Base-by-base conservation (phyloP, 2,113 vertebrate genomes). In the Fregata magnificens region DNA sequence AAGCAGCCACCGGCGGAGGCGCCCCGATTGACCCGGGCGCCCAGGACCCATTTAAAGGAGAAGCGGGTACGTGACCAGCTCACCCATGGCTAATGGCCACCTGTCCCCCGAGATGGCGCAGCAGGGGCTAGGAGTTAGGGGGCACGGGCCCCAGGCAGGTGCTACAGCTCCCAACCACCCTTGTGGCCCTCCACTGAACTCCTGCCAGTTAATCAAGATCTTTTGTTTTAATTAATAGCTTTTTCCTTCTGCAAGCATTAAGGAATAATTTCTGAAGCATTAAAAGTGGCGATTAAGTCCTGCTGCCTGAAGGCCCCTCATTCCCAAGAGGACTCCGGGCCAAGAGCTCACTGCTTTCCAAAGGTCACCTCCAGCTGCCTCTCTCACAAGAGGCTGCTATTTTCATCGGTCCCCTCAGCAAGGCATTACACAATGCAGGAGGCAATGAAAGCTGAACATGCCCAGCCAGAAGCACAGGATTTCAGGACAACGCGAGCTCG, bases 61-160 rank as follows among this genome's bases (percentile, higher is more conserved):
- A n/a, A 40, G 63, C 0, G 4, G 29, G 13, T 40, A 59, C 2
- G 3, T 40, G 26, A 49, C 17, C 31, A 32, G 15, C 26, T 19
- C 0, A 0, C 47, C 11, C 19, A 15, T 0, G 2, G 45, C 52
- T 40, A n/a, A 66, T 26, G 59, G 59, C 52, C 1, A 0, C 20
- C 40, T 1, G 0, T 16, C 14, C 8, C 45, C 47, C 6, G 4
- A 40, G 25, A 5, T 24, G 20, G 40, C 3, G 1, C 31, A 11
- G 11, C 12, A 5, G 25, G 13, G 20, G 16, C 34, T 11, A 13
- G 34, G 32, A 17, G 16, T 9, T 36, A 8, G 14, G 31, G 16
- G 5, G 3, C 11, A 15, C 0, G 0, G 5, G 26, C 32, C 7
- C 12, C 34, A n/a, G 31, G 25, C 16, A 29, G 32, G 36, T 36